Evolutionary conservation across 2,113 vertebrate species (phyloP), one percentile per base, ranked within the genome.

Genomic region (mouse (Mus musculus)): DNA sequence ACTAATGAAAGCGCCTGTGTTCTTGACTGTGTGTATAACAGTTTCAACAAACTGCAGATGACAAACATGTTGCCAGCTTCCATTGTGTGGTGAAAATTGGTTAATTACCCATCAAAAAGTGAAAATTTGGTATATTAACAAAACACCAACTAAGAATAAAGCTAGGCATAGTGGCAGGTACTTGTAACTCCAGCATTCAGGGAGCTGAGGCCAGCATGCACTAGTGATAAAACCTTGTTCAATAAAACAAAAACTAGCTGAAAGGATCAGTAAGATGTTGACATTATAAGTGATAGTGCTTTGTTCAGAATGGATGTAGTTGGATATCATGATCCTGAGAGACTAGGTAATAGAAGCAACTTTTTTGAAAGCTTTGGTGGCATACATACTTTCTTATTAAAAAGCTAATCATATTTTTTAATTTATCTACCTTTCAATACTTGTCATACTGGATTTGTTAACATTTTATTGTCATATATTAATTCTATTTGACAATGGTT

Each of bases 351-450:
- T 56, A 78, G 59, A 73, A 13, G 14, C 77, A 88, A 76, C 12
- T 69, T 88, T 75, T 82, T 65, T 93, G 78, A 94, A 96, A 67
- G 72, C 20, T 85, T 76, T 14, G 84, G 3, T 89, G 52, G 84
- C 24, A 91, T 77, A 39, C 3, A 42, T 84, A 91, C 17, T 91
- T 52, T 94, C 73, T 73, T 94, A 46, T 49, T 61, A 65, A 63
- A 92, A 93, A 52, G 28, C 22, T 89, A 84, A 87, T 54, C 22
- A 63, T 89, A 76, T 88, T 93, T 88, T 77, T 93, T n/a, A n/a
- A 67, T 95, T 81, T 80, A 81, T 76, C 49, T 85, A 3, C 71
- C 49, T 91, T 96, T 85, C 71, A 86, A 52, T 93, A 77, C 46
- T 49, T 80, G 26, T 72, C 73, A 67, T 82, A 28, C 46, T 89